These are phyloP conservation scores for Scaeva pyrastri DNA, from an alignment of 2,888 invertebrate genomes.

Conservation along the genomic window DNA sequence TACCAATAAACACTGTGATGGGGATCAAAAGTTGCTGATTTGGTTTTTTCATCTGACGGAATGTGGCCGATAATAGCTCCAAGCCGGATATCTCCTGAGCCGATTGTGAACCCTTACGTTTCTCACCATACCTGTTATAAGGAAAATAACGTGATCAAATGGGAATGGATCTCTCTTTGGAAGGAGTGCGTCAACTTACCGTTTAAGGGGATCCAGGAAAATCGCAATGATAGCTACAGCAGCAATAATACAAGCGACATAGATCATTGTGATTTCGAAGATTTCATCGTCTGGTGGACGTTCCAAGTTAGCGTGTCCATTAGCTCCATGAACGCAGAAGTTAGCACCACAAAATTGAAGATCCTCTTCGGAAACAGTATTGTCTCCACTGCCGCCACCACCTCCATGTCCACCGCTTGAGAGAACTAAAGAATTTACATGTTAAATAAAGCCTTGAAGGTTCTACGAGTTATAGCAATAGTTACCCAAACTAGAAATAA, in stretches of 20 bases:
- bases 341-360: constrained; percentile 90
- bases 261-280: constrained; percentile 94
- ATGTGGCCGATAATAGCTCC: constrained; percentile 93
- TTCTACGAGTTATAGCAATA: background rate
- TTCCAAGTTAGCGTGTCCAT: constrained; percentile 90
- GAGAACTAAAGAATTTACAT: constrained; percentile 84
- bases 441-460: too few relatives aligned
- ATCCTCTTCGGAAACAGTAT: constrained; percentile 84
- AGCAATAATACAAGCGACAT: constrained; percentile 92
- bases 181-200: too few relatives aligned
- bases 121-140: constrained; percentile 91
- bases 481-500: constrained; percentile 92
- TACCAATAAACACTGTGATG: constrained; percentile 97
- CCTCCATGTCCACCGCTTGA: constrained; percentile 89
- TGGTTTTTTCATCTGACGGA: constrained; percentile 94
- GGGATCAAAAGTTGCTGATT: constrained; percentile 97
- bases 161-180: too few relatives aligned
- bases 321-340: constrained; percentile 90
- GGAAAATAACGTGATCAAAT: background rate
- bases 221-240: constrained; percentile 94
- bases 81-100: constrained; percentile 90
- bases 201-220: constrained; percentile 95
- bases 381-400: constrained; percentile 83
- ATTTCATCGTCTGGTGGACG: constrained; percentile 94
- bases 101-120: constrained; percentile 90